A percentile compares a stretch with the other conserved stretches of the same genome.
phyloP scores from a whole-genome alignment of 2,888 invertebrate species.

The Pachliopta kotzebuea region DNA sequence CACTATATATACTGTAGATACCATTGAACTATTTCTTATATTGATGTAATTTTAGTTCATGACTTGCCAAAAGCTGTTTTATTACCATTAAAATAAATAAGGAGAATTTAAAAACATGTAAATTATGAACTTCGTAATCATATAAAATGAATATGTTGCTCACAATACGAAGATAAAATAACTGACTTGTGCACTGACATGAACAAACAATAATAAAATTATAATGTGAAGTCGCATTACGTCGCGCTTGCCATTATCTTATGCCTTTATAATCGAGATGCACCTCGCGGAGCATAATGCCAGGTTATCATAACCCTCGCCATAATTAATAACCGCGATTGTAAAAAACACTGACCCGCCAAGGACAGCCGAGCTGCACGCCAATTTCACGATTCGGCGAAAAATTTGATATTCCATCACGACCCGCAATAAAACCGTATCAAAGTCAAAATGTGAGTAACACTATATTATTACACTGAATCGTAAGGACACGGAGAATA shows the following conservation, averaged over 20 bases:
- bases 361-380: conserved; percentile 50
- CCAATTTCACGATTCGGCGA: conserved; percentile 55
- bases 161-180: neutral
- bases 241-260: conserved; percentile 48
- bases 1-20: neutral
- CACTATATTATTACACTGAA: conserved; percentile 31
- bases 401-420: conserved; percentile 42
- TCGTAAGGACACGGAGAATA: neutral
- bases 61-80: neutral
- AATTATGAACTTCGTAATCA: neutral
- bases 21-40: conserved; percentile 1
- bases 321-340: conserved; percentile 59
- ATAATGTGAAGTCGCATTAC: conserved; percentile 45
- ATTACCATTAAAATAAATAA: neutral
- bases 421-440: conserved; percentile 42
- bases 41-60: neutral
- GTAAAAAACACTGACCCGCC: conserved; percentile 50
- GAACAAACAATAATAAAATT: conserved; percentile 31
- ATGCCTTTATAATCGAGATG: conserved; percentile 57
- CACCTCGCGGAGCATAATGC: conserved; percentile 57
- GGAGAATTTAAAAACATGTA: neutral
- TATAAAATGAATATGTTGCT: neutral
- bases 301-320: conserved; percentile 55
- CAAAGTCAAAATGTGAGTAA: conserved; percentile 37
- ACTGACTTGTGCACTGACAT: neutral